Evolutionary conservation across 2,797 vertebrate genomes (phyloP).

Genomic region (Sus cebifrons): DNA sequence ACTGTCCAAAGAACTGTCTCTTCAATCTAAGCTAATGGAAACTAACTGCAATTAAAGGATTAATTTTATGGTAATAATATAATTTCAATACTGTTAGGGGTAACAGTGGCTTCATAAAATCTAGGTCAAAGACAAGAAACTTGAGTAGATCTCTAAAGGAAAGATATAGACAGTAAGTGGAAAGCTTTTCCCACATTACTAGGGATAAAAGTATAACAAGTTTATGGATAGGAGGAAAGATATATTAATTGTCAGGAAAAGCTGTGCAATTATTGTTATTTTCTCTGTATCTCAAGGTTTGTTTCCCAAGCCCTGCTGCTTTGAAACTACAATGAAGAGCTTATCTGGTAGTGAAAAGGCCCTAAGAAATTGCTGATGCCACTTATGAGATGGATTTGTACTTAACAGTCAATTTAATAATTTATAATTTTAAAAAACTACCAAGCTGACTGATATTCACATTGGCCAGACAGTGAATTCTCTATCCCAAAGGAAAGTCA

Average conservation of each 20-base stretch:
- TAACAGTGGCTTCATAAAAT: constrained; percentile 65
- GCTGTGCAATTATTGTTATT: constrained; percentile 50
- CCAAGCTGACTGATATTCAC: background rate
- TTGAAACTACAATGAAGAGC: constrained; percentile 49
- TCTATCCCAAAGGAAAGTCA: constrained; percentile 60
- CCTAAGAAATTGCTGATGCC: constrained; percentile 62
- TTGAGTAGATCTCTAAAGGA: constrained; percentile 32
- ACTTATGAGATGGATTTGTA: constrained; percentile 51
- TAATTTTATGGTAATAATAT: constrained; percentile 33
- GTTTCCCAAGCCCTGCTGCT: constrained; percentile 52
- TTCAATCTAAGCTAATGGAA: constrained; percentile 50
- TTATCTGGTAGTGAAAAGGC: constrained; percentile 48
- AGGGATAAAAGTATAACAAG: constrained; percentile 31
- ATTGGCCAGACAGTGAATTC: constrained; percentile 25
- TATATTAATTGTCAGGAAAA: constrained; percentile 44
- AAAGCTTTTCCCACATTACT: constrained; percentile 28
- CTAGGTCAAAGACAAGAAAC: constrained; percentile 43
- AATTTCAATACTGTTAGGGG: constrained; percentile 20
- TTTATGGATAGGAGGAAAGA: constrained; percentile 23
- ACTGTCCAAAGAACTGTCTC: constrained; percentile 41
- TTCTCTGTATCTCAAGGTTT: constrained; percentile 43
- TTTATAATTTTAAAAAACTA: constrained; percentile 56
- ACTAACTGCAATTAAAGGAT: constrained; percentile 63
- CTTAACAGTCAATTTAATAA: constrained; percentile 60
- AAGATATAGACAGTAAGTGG: constrained; percentile 18